Percentiles rank a stretch among this genome's conserved stretches.
Conservation (phyloP, 2,888 invertebrate genomes). For the Melanostoma mellinum region DNA sequence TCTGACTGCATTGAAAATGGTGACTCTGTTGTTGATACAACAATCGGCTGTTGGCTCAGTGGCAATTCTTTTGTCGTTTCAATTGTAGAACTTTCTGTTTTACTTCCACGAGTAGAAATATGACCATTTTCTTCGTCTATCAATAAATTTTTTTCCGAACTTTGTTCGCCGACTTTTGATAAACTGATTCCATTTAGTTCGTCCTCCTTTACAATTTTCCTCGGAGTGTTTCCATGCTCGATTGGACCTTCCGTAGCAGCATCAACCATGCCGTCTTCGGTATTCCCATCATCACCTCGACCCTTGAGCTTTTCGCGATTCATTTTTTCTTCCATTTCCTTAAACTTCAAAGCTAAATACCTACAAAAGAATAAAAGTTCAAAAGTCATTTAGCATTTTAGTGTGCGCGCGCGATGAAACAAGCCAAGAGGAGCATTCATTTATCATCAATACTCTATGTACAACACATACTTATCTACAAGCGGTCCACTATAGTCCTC, state of each 20-base stretch:
- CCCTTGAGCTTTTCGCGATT: constrained; percentile 86
- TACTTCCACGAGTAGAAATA: constrained; percentile 78
- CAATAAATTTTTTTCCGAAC: constrained; percentile 80
- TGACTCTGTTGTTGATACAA: constrained; percentile 79
- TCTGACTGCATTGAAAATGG: constrained; percentile 46
- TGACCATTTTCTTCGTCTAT: constrained; percentile 80
- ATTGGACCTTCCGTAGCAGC: constrained; percentile 66
- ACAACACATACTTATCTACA: constrained; percentile 88
- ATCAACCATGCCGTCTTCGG: constrained; percentile 78
- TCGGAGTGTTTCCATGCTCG: constrained; percentile 61
- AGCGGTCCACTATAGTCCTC: constrained; percentile 94
- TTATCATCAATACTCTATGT: constrained; percentile 22
- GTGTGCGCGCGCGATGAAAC: constrained; percentile 9
- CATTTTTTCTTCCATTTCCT: constrained; percentile 93
- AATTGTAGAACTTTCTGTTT: constrained; percentile 74
- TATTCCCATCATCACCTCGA: constrained; percentile 77
- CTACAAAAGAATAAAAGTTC: constrained; percentile 80
- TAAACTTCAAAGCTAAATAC: constrained; percentile 91
- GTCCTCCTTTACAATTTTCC: constrained; percentile 33
- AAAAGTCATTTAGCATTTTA: constrained; percentile 29
- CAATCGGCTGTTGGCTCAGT: constrained; percentile 78
- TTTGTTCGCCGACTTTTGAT: constrained; percentile 79
- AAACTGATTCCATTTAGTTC: constrained; percentile 16
- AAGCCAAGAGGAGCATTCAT: constrained; percentile 18
- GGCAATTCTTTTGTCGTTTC: constrained; percentile 74